Conservation (phyloP, 1,140 invertebrate species). For the Drosophila gunungcola region DNA sequence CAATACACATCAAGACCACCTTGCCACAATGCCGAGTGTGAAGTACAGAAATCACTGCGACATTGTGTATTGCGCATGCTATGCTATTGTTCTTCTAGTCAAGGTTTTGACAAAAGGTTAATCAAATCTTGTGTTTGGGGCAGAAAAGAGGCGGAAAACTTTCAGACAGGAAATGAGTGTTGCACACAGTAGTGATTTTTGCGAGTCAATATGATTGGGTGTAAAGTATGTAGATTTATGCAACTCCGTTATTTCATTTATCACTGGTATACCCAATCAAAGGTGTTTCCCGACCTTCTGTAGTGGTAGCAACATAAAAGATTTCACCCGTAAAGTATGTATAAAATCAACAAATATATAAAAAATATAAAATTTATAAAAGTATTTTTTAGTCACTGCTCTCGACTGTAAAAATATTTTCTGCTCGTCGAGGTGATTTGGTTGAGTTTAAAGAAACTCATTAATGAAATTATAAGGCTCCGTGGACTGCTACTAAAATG, state of each 20-base stretch:
- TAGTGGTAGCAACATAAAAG: not conserved
- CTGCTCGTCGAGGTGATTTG: not conserved
- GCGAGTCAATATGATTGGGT: slow-evolving; percentile 22
- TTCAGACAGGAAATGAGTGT: not conserved
- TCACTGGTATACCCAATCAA: too few relatives aligned
- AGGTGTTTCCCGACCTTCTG: too few relatives aligned
- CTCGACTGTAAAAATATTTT: too few relatives aligned
- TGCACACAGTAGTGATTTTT: slow-evolving; percentile 19
- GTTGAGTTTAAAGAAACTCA: slow-evolving; percentile 21
- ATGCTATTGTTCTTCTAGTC: slow-evolving; percentile 26
- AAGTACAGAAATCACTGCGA: slow-evolving; percentile 37
- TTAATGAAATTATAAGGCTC: slow-evolving; percentile 36
- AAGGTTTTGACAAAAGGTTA: slow-evolving; percentile 46
- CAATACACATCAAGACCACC: not conserved
- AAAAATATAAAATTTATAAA: too few relatives aligned
- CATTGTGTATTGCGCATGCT: slow-evolving; percentile 3
- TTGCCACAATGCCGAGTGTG: slow-evolving; percentile 3
- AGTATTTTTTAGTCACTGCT: too few relatives aligned
- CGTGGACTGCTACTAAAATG: slow-evolving; percentile 37
- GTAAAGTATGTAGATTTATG: too few relatives aligned
- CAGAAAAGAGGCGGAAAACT: not conserved
- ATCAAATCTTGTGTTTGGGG: slow-evolving; percentile 47
- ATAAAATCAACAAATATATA: too few relatives aligned
- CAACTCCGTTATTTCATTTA: too few relatives aligned
- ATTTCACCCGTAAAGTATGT: too few relatives aligned